Evolutionary conservation across 2,888 invertebrate genomes (phyloP).

Genomic region (Synanthedon tipuliformis): DNA sequence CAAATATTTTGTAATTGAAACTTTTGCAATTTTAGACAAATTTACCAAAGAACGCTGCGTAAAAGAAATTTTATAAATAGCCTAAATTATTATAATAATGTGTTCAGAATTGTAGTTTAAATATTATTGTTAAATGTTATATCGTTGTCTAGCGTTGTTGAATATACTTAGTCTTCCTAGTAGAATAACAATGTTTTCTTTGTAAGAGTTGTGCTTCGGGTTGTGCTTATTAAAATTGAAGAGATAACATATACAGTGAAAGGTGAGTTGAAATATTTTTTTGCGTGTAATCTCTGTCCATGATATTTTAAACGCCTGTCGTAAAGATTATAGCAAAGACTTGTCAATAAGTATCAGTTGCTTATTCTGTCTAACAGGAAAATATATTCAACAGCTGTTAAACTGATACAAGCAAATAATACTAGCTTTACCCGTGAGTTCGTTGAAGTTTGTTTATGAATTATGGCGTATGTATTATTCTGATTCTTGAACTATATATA

Average conservation of each 20-base stretch:
- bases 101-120: slow-evolving; percentile 2
- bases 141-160: slow-evolving; percentile 3
- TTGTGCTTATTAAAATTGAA: slow-evolving; percentile 31
- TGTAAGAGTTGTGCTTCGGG: slow-evolving; percentile 40
- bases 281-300: background rate
- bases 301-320: too few species aligned
- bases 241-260: slow-evolving; percentile 39
- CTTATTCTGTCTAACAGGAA: too few species aligned
- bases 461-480: too few species aligned
- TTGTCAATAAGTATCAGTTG: too few species aligned
- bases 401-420: too few species aligned
- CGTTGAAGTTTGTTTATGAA: too few species aligned
- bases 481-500: too few species aligned
- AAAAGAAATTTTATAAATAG: background rate
- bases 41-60: background rate
- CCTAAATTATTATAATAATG: background rate
- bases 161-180: slow-evolving; percentile 21
- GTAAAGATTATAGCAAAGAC: too few species aligned
- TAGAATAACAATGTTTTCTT: slow-evolving; percentile 13
- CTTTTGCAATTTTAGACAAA: background rate
- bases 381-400: too few species aligned
- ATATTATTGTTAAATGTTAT: slow-evolving; percentile 18
- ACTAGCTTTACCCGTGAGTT: too few species aligned
- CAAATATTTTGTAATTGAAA: background rate
- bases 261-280: slow-evolving; percentile 29